Percentiles rank a stretch among this genome's conserved stretches.
Evolutionary conservation across 2,888 invertebrate species (phyloP).

Genomic region (Aquatica leii): DNA sequence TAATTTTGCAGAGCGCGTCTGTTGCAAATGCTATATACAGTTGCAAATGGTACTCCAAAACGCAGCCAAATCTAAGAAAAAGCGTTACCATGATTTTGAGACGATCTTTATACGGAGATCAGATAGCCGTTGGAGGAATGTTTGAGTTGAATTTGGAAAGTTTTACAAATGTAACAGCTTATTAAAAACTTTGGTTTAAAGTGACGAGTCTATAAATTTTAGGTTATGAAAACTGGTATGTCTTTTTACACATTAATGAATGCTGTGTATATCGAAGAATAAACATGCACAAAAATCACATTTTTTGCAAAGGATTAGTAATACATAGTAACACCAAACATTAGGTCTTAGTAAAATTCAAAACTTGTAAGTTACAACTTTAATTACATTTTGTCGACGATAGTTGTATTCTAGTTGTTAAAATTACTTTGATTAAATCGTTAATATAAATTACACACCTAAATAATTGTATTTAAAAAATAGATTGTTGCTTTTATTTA

Average conservation of each 20-base stretch:
- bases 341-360: no score
- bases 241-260: constrained; percentile 32
- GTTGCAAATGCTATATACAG: constrained; percentile 23
- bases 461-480: no score
- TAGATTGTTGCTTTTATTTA: no score
- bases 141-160: constrained; percentile 30
- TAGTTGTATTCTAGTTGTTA: no score
- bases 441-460: no score
- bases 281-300: no score
- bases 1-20: constrained; percentile 15
- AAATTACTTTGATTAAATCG: no score
- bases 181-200: no score
- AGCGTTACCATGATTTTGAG: constrained; percentile 24
- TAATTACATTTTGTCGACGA: no score
- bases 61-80: constrained; percentile 24
- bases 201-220: constrained; percentile 12
- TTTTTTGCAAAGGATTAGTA: no score
- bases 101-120: constrained; percentile 23
- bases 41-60: constrained; percentile 29
- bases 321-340: no score
- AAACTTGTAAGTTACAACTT: no score
- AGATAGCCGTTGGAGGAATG: constrained; percentile 28
- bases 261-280: constrained; percentile 23
- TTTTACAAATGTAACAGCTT: constrained; percentile 29
- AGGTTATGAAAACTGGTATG: constrained; percentile 31